phyloP scores from a whole-genome alignment of 2,888 invertebrate genomes.

The Pasiphila rectangulata region DNA sequence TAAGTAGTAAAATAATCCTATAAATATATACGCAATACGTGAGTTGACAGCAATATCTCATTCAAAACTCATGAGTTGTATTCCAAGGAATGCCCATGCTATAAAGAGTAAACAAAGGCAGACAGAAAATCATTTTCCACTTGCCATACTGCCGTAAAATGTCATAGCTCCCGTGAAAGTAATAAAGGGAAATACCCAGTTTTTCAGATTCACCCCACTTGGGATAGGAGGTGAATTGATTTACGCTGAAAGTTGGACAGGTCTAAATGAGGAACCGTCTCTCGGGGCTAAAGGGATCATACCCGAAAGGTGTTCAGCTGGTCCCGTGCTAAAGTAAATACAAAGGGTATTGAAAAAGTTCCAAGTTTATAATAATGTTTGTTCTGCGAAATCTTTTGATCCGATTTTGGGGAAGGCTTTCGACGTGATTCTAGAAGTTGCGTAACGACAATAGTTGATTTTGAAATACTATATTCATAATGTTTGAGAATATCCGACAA shows the following conservation, averaged over 20 bases:
- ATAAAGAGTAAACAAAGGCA: not conserved
- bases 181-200: constrained; percentile 35
- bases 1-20: not conserved
- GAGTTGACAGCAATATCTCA: too few species aligned
- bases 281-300: constrained; percentile 29
- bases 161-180: constrained; percentile 34
- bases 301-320: constrained; percentile 19
- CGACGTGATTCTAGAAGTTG: constrained; percentile 1
- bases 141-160: constrained; percentile 25
- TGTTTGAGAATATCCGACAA: too few species aligned
- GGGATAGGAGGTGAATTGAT: constrained; percentile 47
- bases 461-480: not conserved
- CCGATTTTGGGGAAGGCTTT: constrained; percentile 2
- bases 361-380: constrained; percentile 17
- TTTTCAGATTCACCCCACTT: constrained; percentile 35
- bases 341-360: constrained; percentile 20
- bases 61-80: too few species aligned
- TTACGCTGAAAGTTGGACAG: constrained; percentile 51
- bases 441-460: constrained; percentile 5
- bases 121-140: constrained; percentile 24
- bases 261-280: constrained; percentile 43
- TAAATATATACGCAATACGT: not conserved
- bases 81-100: not conserved
- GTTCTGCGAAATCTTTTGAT: constrained; percentile 13
- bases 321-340: constrained; percentile 12